Percentiles rank a stretch among this genome's conserved stretches.
Conservation (phyloP, 2,797 vertebrate species). For the Gallirallus australis region DNA sequence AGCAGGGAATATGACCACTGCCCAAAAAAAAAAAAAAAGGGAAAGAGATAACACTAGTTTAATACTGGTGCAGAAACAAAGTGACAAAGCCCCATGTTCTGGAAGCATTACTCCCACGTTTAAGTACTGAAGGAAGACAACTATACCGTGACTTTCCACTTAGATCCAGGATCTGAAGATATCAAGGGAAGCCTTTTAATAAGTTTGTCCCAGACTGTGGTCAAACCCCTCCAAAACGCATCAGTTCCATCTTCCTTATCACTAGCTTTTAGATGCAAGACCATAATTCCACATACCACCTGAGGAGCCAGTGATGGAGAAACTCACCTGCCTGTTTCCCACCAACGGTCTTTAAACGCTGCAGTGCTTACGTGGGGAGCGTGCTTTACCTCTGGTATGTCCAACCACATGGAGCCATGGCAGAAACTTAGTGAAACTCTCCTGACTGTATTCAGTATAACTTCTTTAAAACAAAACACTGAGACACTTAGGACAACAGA, state of each 20-base stretch:
- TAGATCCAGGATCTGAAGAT: background rate
- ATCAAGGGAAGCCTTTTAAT: background rate
- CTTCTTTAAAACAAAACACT: background rate
- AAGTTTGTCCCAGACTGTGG: background rate
- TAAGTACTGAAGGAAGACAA: background rate
- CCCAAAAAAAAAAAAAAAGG: no score
- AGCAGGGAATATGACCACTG: background rate
- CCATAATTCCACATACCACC: background rate
- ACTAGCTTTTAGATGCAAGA: background rate
- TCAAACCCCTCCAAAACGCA: background rate
- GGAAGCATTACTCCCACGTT: background rate
- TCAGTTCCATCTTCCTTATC: background rate
- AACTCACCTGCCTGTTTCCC: background rate
- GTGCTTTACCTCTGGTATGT: background rate
- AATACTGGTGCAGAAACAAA: background rate
- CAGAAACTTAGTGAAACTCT: background rate
- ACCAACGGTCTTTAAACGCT: background rate
- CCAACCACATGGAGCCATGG: background rate
- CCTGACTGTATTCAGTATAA: background rate
- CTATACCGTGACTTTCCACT: background rate
- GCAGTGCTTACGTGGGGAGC: background rate
- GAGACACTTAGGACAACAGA: background rate
- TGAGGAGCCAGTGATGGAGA: background rate
- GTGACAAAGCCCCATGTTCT: background rate
- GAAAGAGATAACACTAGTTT: background rate